Conservation (phyloP, 2,113 vertebrate species). For the Megaptera novaeangliae region DNA sequence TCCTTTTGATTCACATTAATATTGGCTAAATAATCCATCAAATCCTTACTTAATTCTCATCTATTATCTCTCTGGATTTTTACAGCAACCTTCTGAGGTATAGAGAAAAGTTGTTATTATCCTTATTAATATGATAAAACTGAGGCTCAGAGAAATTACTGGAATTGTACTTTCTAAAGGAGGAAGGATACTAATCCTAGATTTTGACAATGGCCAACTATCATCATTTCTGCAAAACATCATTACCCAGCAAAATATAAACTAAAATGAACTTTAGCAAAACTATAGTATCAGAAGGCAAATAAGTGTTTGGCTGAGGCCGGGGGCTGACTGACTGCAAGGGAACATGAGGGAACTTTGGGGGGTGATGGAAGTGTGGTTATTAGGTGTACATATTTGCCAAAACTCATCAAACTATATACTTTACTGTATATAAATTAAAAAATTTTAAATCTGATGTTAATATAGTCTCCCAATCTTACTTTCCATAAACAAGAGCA, state of each 20-base stretch:
- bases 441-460: neutral
- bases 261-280: conserved; percentile 35
- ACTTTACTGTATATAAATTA: neutral
- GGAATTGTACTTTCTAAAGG: neutral
- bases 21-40: conserved; percentile 19
- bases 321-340: neutral
- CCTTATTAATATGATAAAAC: neutral
- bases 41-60: neutral
- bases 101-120: neutral
- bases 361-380: neutral
- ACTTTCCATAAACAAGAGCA: neutral
- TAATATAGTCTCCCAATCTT: neutral
- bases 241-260: neutral
- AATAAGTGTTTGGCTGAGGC: neutral
- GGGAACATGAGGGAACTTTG: neutral
- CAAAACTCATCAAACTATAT: neutral
- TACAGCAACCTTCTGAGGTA: neutral
- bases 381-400: neutral
- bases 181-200: neutral
- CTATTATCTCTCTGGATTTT: neutral
- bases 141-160: neutral
- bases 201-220: neutral
- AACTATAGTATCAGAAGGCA: neutral
- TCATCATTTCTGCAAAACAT: neutral
- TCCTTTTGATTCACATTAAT: conserved; percentile 15